A percentile compares a stretch with the other conserved stretches of the same genome.
Conservation (phyloP, 2,888 invertebrate genomes). For the Cephus sareptanus region DNA sequence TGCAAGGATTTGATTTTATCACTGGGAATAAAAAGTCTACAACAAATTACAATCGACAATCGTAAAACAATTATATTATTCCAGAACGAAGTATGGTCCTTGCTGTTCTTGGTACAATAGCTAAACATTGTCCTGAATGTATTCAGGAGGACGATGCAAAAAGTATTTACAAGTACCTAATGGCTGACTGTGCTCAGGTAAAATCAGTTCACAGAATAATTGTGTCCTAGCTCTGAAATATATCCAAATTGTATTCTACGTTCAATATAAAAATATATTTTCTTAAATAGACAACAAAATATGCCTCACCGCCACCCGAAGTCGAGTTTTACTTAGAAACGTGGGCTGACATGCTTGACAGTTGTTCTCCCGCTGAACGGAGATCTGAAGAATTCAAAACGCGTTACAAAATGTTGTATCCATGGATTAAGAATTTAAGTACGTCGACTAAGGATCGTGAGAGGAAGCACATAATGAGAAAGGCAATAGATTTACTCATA, state of each 20-base stretch:
- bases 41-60: constrained; percentile 11
- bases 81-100: constrained; percentile 39
- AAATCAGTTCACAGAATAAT: neutral
- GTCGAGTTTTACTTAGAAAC: constrained; percentile 44
- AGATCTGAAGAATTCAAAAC: constrained; percentile 3
- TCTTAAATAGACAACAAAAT: neutral
- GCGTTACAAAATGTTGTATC: constrained; percentile 27
- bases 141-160: neutral
- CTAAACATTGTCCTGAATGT: constrained; percentile 31
- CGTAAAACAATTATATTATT: constrained; percentile 20
- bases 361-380: constrained; percentile 32
- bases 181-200: neutral
- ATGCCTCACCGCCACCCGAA: constrained; percentile 25
- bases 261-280: neutral
- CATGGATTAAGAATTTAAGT: constrained; percentile 33
- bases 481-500: constrained; percentile 39
- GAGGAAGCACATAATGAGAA: constrained; percentile 26
- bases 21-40: constrained; percentile 14
- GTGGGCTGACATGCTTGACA: constrained; percentile 39
- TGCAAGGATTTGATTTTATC: constrained; percentile 18
- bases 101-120: constrained; percentile 37
- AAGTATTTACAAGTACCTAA: constrained; percentile 17
- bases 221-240: neutral
- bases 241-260: neutral
- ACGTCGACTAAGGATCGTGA: constrained; percentile 10